A percentile compares a stretch with the other conserved stretches of the same genome.
Evolutionary conservation across 2,888 invertebrate genomes (phyloP).

Genomic region (Pseudanteris insignis): DNA sequence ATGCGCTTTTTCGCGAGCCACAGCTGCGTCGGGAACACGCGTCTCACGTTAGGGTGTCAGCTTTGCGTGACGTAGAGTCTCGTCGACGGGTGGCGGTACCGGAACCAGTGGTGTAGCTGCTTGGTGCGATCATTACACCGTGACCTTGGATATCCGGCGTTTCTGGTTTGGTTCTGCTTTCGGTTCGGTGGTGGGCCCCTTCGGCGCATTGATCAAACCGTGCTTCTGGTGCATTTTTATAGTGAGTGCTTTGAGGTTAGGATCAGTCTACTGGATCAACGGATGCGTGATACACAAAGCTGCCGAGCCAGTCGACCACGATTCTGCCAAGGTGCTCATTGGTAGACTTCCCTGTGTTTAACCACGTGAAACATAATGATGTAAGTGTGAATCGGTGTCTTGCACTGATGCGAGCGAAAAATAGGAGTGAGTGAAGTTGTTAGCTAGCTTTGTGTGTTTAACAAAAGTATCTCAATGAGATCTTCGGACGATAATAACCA

Average conservation of each 20-base stretch:
- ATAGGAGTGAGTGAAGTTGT: neutral
- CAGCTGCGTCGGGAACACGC: conserved; percentile 27
- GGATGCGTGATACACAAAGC: conserved; percentile 45
- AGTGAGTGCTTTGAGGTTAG: conserved; percentile 19
- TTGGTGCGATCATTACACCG: neutral
- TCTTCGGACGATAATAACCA: neutral
- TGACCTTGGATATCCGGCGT: neutral
- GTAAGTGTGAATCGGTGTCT: conserved; percentile 54
- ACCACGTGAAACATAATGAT: conserved; percentile 62
- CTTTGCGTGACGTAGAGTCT: conserved; percentile 6
- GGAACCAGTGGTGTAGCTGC: too few relatives aligned
- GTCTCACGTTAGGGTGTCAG: conserved; percentile 13
- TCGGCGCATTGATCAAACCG: neutral
- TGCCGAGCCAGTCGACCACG: conserved; percentile 65
- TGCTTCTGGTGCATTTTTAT: conserved; percentile 3
- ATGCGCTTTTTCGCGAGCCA: conserved; percentile 36
- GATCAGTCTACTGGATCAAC: conserved; percentile 18
- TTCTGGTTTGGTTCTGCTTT: neutral
- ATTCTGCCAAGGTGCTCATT: conserved; percentile 64
- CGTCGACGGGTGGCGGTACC: conserved; percentile 5
- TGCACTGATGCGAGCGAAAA: neutral
- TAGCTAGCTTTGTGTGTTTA: neutral
- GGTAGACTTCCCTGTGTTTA: conserved; percentile 64
- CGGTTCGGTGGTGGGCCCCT: neutral
- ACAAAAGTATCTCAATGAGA: neutral